Percentiles rank a stretch among this genome's conserved stretches.
These are phyloP conservation scores for Muscidifurax raptorellus DNA, from an alignment of 1,140 invertebrate genomes.

Conservation along the genomic window DNA sequence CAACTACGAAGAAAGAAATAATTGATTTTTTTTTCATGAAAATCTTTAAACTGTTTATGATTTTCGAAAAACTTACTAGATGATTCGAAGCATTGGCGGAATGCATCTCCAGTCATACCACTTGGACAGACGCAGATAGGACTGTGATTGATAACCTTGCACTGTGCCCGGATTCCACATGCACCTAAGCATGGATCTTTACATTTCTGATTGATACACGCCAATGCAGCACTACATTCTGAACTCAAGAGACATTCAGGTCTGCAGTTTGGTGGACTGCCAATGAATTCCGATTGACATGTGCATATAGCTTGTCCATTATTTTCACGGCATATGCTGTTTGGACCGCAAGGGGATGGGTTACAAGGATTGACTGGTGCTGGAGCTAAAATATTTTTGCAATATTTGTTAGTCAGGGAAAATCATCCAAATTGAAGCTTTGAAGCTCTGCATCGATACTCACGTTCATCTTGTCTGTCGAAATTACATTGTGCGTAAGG, in stretches of 20 bases:
- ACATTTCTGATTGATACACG: constrained; percentile 75
- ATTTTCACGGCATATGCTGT: constrained; percentile 79
- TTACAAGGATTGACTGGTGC: constrained; percentile 76
- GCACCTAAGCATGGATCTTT: constrained; percentile 76
- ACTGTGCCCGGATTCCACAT: constrained; percentile 77
- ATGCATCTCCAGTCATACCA: constrained; percentile 76
- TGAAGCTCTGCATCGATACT: constrained; percentile 60
- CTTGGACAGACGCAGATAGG: constrained; percentile 74
- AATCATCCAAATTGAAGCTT: not conserved
- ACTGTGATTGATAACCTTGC: constrained; percentile 75
- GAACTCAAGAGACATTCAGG: constrained; percentile 80
- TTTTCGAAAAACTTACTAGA: constrained; percentile 69
- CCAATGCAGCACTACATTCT: constrained; percentile 74
- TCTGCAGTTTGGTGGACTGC: constrained; percentile 81
- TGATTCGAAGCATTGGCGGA: constrained; percentile 73
- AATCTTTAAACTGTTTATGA: not conserved
- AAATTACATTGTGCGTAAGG: constrained; percentile 79
- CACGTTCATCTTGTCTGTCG: constrained; percentile 73
- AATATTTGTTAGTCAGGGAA: not conserved
- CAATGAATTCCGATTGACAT: constrained; percentile 79
- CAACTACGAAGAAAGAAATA: constrained; percentile 33
- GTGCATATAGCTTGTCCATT: constrained; percentile 79
- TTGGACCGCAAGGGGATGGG: constrained; percentile 82
- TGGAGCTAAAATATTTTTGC: not conserved
- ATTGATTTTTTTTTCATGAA: not conserved